These are phyloP conservation scores for Phoronis australis DNA, from an alignment of 2,888 invertebrate species.

Conservation along the genomic window DNA sequence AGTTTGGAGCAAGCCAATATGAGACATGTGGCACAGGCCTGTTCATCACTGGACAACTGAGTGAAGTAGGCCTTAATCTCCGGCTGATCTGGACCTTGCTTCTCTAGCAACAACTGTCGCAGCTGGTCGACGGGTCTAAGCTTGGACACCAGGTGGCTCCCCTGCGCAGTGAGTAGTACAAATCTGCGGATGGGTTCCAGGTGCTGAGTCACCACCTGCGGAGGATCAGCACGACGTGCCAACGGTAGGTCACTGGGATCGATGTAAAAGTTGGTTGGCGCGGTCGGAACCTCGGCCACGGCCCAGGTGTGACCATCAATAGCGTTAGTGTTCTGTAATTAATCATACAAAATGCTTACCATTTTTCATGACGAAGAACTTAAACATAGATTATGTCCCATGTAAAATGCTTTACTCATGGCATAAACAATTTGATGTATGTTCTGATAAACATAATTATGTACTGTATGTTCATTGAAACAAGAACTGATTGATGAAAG, in stretches of 20 bases:
- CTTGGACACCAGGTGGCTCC: conserved; percentile 77
- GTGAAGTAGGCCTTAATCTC: conserved; percentile 80
- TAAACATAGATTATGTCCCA: no score
- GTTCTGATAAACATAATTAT: no score
- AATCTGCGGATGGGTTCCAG: conserved; percentile 69
- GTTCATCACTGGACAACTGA: conserved; percentile 61
- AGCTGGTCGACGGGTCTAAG: conserved; percentile 84
- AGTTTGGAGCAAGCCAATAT: conserved; percentile 73
- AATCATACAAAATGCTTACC: conserved; percentile 1
- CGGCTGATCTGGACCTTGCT: conserved; percentile 79
- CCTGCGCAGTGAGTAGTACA: conserved; percentile 80
- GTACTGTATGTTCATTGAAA: no score
- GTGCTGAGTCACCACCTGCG: conserved; percentile 68
- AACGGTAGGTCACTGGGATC: conserved; percentile 7
- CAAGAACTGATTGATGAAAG: no score
- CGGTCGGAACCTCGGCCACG: conserved; percentile 62
- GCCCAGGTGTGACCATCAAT: conserved; percentile 88
- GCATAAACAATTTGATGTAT: no score
- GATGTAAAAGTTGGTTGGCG: conserved; percentile 4
- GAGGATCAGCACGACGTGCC: conserved; percentile 56
- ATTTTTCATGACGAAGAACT: no score
- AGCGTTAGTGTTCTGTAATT: conserved; percentile 65
- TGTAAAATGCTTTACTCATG: no score
- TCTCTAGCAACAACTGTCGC: conserved; percentile 72
- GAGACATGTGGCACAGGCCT: conserved; percentile 84